Evolutionary conservation across 2,797 vertebrate genomes (phyloP).

Genomic region (Helicolenus hilgendorfi): DNA sequence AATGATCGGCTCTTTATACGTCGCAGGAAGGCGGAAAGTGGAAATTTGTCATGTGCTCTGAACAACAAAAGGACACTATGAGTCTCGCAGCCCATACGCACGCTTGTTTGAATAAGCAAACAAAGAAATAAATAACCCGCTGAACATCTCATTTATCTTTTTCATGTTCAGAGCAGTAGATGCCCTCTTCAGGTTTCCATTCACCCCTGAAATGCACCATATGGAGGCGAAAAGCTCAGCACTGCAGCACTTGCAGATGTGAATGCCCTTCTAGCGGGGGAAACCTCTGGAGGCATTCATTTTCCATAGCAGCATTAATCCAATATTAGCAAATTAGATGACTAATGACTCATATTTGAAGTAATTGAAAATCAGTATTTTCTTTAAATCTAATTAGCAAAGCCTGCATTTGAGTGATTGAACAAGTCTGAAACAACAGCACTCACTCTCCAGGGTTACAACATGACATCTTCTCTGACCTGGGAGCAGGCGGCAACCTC

Average conservation of each 20-base stretch:
- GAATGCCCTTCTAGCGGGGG: not conserved
- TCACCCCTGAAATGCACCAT: conserved; percentile 41
- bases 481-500: not conserved
- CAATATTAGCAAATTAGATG: conserved; percentile 78
- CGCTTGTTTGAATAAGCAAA: conserved; percentile 17
- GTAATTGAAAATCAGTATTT: conserved; percentile 75
- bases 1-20: conserved; percentile 68
- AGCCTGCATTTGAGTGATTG: conserved; percentile 45
- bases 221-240: conserved; percentile 16
- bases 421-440: conserved; percentile 46
- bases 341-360: conserved; percentile 75
- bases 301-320: conserved; percentile 67
- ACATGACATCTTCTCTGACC: conserved; percentile 18
- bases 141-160: conserved; percentile 5
- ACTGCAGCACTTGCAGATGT: not conserved
- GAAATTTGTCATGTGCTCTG: conserved; percentile 53
- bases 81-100: not conserved
- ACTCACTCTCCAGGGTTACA: not conserved
- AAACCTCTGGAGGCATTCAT: conserved; percentile 56
- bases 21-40: conserved; percentile 45
- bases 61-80: not conserved
- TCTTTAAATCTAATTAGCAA: conserved; percentile 67
- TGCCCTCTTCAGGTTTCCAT: conserved; percentile 12
- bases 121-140: not conserved
- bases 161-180: conserved; percentile 12